These are phyloP conservation scores for Psilanteris sp. DNA, from an alignment of 1,140 invertebrate genomes.

Conservation along the genomic window DNA sequence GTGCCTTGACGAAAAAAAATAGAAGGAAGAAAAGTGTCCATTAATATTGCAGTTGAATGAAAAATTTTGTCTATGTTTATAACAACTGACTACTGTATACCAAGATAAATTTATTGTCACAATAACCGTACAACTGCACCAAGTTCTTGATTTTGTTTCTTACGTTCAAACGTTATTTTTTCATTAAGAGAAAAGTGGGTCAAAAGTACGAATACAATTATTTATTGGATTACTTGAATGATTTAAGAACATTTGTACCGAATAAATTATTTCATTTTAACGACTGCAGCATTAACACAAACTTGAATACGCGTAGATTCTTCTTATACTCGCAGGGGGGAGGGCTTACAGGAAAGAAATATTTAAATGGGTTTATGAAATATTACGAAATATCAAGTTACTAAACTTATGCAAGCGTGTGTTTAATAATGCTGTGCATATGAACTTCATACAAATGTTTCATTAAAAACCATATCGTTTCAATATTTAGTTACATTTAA, in stretches of 20 bases:
- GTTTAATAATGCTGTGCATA: no score
- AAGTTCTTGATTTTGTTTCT: slow-evolving; percentile 48
- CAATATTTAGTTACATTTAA: no score
- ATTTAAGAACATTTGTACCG: slow-evolving; percentile 13
- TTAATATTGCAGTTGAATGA: slow-evolving; percentile 25
- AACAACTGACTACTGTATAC: slow-evolving; percentile 16
- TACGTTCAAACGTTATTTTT: slow-evolving; percentile 32
- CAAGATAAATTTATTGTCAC: slow-evolving; percentile 51
- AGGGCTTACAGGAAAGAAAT: no score
- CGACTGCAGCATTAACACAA: no score
- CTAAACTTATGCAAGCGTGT: no score
- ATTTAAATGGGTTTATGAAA: no score
- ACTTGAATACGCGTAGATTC: no score
- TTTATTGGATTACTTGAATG: slow-evolving; percentile 5
- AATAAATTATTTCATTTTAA: no score
- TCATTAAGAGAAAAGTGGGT: slow-evolving; percentile 18
- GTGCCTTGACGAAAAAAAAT: slow-evolving; percentile 40
- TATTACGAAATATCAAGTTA: no score
- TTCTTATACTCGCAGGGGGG: no score
- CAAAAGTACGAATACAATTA: not conserved
- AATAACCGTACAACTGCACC: slow-evolving; percentile 39
- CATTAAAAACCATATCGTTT: no score
- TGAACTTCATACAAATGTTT: no score
- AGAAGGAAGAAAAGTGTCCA: slow-evolving; percentile 45
- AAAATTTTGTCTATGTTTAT: slow-evolving; percentile 16